phyloP scores from a whole-genome alignment of 2,888 invertebrate species.

The Drosophila incognita region DNA sequence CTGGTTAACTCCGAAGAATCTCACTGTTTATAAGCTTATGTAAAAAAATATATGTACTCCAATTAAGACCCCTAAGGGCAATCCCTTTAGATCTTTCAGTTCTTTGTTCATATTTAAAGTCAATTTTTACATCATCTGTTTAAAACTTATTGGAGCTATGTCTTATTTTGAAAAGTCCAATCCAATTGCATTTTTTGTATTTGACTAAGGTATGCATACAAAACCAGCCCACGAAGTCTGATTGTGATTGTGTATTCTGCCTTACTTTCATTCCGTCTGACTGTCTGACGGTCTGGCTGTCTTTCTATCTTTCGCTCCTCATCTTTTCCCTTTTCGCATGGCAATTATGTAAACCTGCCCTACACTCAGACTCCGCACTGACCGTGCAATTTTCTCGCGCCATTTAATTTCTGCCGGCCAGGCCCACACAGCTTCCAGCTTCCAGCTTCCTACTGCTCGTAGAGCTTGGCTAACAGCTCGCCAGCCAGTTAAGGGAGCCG shows the following conservation, averaged over 20 bases:
- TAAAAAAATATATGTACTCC: too few relatives aligned
- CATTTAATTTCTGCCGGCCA: conserved; percentile 78
- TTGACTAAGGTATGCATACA: conserved; percentile 13
- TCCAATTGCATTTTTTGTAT: background rate
- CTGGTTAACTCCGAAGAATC: too few relatives aligned
- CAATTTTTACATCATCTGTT: background rate
- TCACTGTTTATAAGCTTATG: too few relatives aligned
- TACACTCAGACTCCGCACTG: conserved; percentile 62
- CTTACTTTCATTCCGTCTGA: background rate
- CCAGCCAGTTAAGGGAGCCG: conserved; percentile 39
- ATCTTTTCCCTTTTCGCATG: conserved; percentile 49
- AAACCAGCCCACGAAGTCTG: conserved; percentile 10
- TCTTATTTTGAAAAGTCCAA: conserved; percentile 2
- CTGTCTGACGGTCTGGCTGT: conserved; percentile 3
- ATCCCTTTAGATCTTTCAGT: background rate
- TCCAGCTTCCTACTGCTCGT: conserved; percentile 7
- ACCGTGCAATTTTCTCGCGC: conserved; percentile 81
- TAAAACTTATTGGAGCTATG: background rate
- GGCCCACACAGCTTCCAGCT: conserved; percentile 21
- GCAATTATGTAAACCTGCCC: conserved; percentile 76
- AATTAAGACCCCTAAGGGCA: too few relatives aligned
- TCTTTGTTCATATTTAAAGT: background rate
- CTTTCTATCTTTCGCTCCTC: conserved; percentile 20
- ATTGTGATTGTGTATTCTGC: conserved; percentile 27
- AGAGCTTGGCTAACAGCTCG: conserved; percentile 18